Evolutionary conservation across 2,797 vertebrate genomes (phyloP), one percentile per base, ranked within the genome.

Genomic region (Premnoplex brunnescens): DNA sequence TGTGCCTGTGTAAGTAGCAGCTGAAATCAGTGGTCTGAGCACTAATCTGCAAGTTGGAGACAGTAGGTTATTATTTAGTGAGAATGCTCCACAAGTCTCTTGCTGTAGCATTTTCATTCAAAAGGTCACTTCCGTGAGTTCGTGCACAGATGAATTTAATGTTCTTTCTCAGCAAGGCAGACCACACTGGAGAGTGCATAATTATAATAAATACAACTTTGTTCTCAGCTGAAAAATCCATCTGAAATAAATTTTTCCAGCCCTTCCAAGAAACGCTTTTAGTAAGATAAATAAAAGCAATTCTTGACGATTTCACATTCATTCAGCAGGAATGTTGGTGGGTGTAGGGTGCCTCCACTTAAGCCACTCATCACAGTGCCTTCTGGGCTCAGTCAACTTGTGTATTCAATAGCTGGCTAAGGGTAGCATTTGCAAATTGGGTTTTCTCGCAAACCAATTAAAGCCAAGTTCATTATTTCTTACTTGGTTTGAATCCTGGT

Each of bases 211-310:
- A 93, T 93, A 88, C 90, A 96, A 95, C 95, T 96, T 96, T 96
- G 95, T 97, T 96, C 93, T 96, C 85, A 74, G 71, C 85, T 95
- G 89, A 96, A 96, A 96, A 96, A 91, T 84, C 77, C 95, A 88
- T 86, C 88, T 95, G 96, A 97, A 97, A 95, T 79, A 96, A 96
- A 51, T 93, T 95, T 96, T 96, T 91, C 91, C 93, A 91, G 80
- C 85, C 80, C 67, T 96, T 95, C 94, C 88, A 96, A 96, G 91
- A 94, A 96, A 82, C 2, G 80, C 91, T 92, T 96, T 95, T 96
- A 91, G 74, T 82, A 94, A 95, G 94, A 95, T 96, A 96, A 97
- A 96, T 97, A 94, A 96, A 95, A 95, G 89, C 91, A 95, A 91
- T 96, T 96, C 85, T 96, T 95, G 88, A 91, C 15, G 89, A 94